phyloP scores from a whole-genome alignment of 2,113 vertebrate genomes.

The Epinephelus moara region DNA sequence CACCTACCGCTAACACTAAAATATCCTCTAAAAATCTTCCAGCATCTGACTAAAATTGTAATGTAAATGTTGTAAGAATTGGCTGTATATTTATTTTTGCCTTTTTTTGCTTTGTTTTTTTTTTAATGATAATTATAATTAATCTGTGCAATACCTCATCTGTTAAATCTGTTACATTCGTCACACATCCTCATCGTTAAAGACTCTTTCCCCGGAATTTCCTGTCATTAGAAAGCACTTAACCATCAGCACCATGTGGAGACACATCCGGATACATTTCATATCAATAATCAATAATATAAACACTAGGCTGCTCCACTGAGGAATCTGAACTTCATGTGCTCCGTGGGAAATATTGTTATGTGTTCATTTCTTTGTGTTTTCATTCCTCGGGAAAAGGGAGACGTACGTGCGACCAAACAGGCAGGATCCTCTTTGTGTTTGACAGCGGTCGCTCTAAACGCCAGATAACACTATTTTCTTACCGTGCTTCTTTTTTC shows the following conservation, averaged over 20 bases:
- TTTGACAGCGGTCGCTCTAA: constrained; percentile 91
- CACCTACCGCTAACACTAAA: constrained; percentile 88
- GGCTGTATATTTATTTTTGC: constrained; percentile 99
- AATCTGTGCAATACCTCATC: constrained; percentile 99
- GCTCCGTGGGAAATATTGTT: constrained; percentile 25
- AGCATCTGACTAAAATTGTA: constrained; percentile 93
- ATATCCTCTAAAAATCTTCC: constrained; percentile 87
- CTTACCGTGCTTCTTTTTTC: constrained; percentile 85
- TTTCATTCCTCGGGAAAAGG: constrained; percentile 87
- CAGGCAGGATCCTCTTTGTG: constrained; percentile 67
- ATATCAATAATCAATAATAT: not conserved
- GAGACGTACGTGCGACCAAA: constrained; percentile 67
- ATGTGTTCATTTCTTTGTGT: constrained; percentile 58
- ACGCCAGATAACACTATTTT: constrained; percentile 63
- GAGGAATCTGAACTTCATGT: not conserved
- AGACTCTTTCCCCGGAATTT: constrained; percentile 70
- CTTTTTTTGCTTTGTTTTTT: constrained; percentile 86
- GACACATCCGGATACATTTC: constrained; percentile 29
- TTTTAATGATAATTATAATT: constrained; percentile 89
- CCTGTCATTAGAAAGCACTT: constrained; percentile 55
- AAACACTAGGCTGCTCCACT: constrained; percentile 22
- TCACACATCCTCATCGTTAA: constrained; percentile 82
- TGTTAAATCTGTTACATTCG: constrained; percentile 93
- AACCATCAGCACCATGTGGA: constrained; percentile 43
- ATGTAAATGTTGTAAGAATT: constrained; percentile 96